Percentiles rank a stretch among this genome's conserved stretches.
These are phyloP conservation scores for Mionectes macconnelli DNA, from an alignment of 2,113 vertebrate genomes.

Conservation along the genomic window DNA sequence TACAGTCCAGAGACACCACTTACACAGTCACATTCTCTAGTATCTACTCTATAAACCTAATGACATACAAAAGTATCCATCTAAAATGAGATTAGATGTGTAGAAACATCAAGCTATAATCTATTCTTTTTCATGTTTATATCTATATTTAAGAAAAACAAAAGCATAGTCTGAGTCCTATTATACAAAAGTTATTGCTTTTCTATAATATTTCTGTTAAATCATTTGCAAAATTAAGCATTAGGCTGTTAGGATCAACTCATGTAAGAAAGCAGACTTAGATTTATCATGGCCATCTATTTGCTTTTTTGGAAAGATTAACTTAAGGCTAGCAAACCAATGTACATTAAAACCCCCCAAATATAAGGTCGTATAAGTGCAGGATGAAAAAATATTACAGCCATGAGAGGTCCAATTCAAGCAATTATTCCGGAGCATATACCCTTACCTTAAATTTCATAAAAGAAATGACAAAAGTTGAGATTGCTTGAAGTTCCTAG, in stretches of 20 bases:
- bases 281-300: constrained; percentile 26
- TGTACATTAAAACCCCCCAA: neutral
- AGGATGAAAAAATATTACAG: neutral
- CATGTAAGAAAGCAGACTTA: neutral
- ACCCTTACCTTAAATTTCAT: constrained; percentile 87
- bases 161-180: neutral
- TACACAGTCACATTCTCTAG: neutral
- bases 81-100: neutral
- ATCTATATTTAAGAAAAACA: neutral
- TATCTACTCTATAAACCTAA: neutral
- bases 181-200: neutral
- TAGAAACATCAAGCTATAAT: neutral
- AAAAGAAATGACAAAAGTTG: constrained; percentile 86
- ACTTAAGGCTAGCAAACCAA: constrained; percentile 5
- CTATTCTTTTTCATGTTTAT: neutral
- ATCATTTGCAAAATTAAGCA: neutral
- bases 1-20: neutral
- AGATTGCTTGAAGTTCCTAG: constrained; percentile 85
- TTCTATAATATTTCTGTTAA: neutral
- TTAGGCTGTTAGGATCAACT: neutral
- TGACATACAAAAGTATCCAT: neutral
- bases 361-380: neutral
- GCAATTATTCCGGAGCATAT: constrained; percentile 38
- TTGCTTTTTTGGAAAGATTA: constrained; percentile 66
- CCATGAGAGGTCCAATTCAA: neutral